Evolutionary conservation across 1,140 invertebrate species (phyloP).

Genomic region (Drosophila quadrilineata): DNA sequence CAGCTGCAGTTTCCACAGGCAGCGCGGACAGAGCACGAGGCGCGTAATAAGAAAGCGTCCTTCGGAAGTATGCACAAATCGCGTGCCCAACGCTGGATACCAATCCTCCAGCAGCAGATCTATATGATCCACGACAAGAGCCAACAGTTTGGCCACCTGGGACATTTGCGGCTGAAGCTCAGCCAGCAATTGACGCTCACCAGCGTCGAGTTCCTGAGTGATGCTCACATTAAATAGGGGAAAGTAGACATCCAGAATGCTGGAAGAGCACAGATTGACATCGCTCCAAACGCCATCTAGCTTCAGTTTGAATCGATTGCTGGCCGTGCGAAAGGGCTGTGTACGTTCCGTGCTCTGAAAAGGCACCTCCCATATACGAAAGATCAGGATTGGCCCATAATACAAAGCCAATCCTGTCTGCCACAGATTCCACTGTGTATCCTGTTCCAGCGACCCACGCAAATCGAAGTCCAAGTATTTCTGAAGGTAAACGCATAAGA

Average conservation of each 20-base stretch:
- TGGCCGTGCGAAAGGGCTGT: slow-evolving; percentile 81
- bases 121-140: slow-evolving; percentile 97
- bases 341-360: slow-evolving; percentile 84
- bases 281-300: slow-evolving; percentile 92
- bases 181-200: slow-evolving; percentile 52
- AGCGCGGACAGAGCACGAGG: slow-evolving; percentile 95
- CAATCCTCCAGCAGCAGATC: slow-evolving; percentile 98
- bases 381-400: slow-evolving; percentile 90
- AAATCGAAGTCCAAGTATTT: slow-evolving; percentile 73
- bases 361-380: slow-evolving; percentile 92
- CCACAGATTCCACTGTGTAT: slow-evolving; percentile 94
- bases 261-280: slow-evolving; percentile 90
- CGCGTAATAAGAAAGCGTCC: slow-evolving; percentile 97
- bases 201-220: slow-evolving; percentile 47
- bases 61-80: slow-evolving; percentile 98
- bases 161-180: slow-evolving; percentile 86
- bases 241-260: slow-evolving; percentile 94
- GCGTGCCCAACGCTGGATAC: slow-evolving; percentile 97
- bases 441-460: slow-evolving; percentile 64
- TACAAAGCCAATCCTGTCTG: slow-evolving; percentile 95
- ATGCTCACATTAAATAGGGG: slow-evolving; percentile 82
- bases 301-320: slow-evolving; percentile 86
- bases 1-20: slow-evolving; percentile 83
- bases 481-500: slow-evolving; percentile 18
- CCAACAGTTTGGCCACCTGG: slow-evolving; percentile 92